phyloP scores from a whole-genome alignment of 2,888 invertebrate species.

The Drosophila kokeensis region DNA sequence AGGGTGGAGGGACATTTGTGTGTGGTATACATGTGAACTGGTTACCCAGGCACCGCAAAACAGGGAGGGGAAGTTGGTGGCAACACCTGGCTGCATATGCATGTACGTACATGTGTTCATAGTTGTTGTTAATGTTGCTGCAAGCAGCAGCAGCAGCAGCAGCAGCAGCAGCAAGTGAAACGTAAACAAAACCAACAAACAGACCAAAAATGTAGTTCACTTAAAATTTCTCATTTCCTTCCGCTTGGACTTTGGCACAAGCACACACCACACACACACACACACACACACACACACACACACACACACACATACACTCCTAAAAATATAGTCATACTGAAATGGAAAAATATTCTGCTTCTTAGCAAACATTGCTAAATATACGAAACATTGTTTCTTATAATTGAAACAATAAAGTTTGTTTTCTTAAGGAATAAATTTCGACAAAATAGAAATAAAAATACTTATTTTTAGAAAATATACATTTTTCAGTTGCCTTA shows the following conservation, averaged over 20 bases:
- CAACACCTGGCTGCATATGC: slow-evolving; percentile 21
- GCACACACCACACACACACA: slow-evolving; percentile 23
- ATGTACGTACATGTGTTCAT: slow-evolving; percentile 31
- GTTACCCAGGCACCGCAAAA: slow-evolving; percentile 36
- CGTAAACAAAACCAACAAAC: slow-evolving; percentile 63
- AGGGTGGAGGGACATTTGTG: not conserved
- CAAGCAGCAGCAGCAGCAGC: slow-evolving; percentile 34
- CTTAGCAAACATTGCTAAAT: not conserved
- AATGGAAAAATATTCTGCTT: not conserved
- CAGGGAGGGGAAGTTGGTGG: slow-evolving; percentile 17
- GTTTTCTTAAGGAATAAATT: not conserved
- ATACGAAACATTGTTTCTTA: not conserved
- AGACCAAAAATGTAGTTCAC: slow-evolving; percentile 78
- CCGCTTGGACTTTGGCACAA: slow-evolving; percentile 44
- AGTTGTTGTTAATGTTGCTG: slow-evolving; percentile 52
- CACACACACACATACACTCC: slow-evolving; percentile 1
- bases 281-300: slow-evolving; percentile 14
- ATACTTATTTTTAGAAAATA: too few relatives aligned
- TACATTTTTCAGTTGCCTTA: not conserved
- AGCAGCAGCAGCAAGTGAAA: slow-evolving; percentile 32
- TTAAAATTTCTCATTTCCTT: slow-evolving; percentile 81
- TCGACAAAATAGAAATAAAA: not conserved
- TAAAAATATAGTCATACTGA: not conserved
- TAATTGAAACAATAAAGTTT: not conserved
- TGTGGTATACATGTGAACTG: slow-evolving; percentile 54